Conservation (phyloP, 2,888 invertebrate genomes). For the Ectemnius cavifrons region DNA sequence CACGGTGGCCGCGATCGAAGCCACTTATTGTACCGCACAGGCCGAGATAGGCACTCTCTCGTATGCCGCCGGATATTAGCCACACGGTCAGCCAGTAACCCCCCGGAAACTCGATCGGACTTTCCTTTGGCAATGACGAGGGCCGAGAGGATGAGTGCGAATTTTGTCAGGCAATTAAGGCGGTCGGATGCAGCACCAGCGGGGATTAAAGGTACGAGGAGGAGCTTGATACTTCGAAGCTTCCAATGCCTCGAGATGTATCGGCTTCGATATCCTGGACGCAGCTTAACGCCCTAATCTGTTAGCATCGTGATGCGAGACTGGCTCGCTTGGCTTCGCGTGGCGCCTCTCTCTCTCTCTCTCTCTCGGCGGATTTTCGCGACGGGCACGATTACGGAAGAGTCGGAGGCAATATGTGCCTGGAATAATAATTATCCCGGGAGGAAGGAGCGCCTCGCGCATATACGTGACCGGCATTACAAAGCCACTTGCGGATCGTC, state of each 20-base stretch:
- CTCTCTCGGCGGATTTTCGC: conserved; percentile 60
- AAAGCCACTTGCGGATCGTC: conserved; percentile 5
- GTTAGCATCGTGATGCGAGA: background rate
- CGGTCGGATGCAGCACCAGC: conserved; percentile 45
- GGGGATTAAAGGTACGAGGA: conserved; percentile 56
- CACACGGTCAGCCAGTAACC: background rate
- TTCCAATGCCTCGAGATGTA: conserved; percentile 50
- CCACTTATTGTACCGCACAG: background rate
- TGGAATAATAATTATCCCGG: conserved; percentile 69
- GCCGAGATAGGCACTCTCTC: too few species aligned
- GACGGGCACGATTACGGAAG: conserved; percentile 55
- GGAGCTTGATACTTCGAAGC: conserved; percentile 10
- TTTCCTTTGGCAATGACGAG: too few species aligned
- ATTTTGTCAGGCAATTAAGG: conserved; percentile 66
- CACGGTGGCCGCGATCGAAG: background rate
- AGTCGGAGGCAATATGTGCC: conserved; percentile 56
- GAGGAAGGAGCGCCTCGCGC: conserved; percentile 57
- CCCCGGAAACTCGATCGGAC: conserved; percentile 11
- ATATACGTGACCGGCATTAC: conserved; percentile 45
- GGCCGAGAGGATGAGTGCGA: conserved; percentile 17
- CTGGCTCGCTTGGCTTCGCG: background rate
- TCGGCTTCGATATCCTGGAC: conserved; percentile 45
- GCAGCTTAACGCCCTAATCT: conserved; percentile 66
- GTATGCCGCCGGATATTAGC: too few species aligned
- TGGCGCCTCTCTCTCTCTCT: background rate